Percentiles rank a stretch among this genome's conserved stretches.
phyloP scores from a whole-genome alignment of 2,797 vertebrate species.

The Acipenser oxyrinchus region DNA sequence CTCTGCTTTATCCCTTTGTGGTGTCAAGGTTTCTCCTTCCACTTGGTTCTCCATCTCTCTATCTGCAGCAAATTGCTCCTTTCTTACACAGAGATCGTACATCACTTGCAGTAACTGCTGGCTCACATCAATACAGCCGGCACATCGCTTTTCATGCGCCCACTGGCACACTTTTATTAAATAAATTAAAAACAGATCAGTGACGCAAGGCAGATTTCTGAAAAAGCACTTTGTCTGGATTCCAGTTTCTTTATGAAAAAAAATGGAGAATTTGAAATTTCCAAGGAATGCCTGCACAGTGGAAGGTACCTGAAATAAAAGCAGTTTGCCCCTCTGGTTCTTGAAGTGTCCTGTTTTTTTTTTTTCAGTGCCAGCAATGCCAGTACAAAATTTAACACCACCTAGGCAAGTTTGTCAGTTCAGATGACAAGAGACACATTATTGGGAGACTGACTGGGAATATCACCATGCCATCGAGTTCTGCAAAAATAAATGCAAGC shows the following conservation, averaged over 20 bases:
- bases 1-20: constrained; percentile 27
- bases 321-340: constrained; percentile 1
- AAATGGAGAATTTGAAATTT: too few relatives aligned
- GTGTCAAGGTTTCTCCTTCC: constrained; percentile 31
- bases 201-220: constrained; percentile 22
- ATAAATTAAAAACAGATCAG: constrained; percentile 26
- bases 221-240: constrained; percentile 7
- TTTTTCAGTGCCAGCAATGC: constrained; percentile 5
- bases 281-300: too few relatives aligned
- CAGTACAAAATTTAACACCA: constrained; percentile 18
- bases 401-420: constrained; percentile 12
- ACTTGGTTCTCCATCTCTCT: constrained; percentile 39
- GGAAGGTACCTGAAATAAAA: neutral
- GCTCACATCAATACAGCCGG: constrained; percentile 29
- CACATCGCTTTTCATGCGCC: neutral
- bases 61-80: constrained; percentile 38
- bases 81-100: constrained; percentile 58
- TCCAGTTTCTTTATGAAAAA: neutral
- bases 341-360: too few relatives aligned
- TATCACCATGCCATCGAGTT: too few relatives aligned
- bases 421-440: too few relatives aligned
- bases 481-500: too few relatives aligned
- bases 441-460: too few relatives aligned
- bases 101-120: constrained; percentile 44
- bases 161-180: constrained; percentile 3